Conservation (phyloP, 2,797 vertebrate species). For the Zalophus californianus region DNA sequence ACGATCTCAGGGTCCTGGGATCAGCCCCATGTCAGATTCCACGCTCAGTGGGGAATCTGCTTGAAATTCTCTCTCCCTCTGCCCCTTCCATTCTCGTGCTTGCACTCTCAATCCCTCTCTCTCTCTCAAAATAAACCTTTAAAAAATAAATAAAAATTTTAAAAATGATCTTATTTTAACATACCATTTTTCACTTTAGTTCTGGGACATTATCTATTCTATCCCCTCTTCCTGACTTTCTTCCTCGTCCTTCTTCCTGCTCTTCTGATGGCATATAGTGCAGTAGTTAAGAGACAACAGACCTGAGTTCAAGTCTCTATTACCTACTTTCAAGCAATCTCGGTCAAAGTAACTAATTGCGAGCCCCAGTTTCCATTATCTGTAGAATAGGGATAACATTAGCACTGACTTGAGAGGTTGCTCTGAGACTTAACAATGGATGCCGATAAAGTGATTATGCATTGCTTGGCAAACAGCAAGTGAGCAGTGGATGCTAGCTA, state of each 20-base stretch:
- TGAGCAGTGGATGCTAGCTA: background rate
- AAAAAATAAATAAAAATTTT: background rate
- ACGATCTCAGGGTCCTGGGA: background rate
- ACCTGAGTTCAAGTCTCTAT: background rate
- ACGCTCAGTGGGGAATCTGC: background rate
- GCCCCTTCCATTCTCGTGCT: background rate
- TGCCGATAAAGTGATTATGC: background rate
- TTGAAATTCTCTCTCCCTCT: background rate
- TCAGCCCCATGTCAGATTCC: background rate
- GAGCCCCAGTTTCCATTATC: background rate
- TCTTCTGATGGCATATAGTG: background rate
- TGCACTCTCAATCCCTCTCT: too few relatives aligned
- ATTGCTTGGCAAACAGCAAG: background rate
- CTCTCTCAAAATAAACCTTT: background rate
- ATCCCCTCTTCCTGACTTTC: background rate
- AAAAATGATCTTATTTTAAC: conserved; percentile 36
- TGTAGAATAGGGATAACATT: background rate
- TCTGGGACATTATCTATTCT: background rate
- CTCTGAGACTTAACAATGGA: background rate
- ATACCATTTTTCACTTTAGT: background rate
- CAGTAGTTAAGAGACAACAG: background rate
- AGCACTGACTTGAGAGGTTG: background rate
- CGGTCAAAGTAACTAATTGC: background rate
- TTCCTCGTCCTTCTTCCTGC: background rate
- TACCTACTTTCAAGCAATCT: background rate